Conservation (phyloP, 2,888 invertebrate genomes). For the Boloria euphrosyne region DNA sequence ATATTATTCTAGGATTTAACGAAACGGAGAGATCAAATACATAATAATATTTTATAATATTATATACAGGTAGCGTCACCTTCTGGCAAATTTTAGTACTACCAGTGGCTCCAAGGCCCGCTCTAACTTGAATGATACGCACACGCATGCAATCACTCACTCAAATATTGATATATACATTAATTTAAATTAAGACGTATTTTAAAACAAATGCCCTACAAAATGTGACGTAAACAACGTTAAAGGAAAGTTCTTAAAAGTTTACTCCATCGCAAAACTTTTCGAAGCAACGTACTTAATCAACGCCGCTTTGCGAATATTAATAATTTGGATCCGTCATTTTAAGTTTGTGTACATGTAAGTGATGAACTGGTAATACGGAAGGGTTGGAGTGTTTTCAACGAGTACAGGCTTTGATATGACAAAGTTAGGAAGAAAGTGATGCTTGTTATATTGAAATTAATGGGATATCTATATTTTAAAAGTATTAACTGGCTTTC, state of each 20-base stretch:
- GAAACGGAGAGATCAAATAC: too few relatives aligned
- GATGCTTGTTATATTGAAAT: too few relatives aligned
- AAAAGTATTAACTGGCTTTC: too few relatives aligned
- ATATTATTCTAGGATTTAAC: too few relatives aligned
- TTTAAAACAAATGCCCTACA: background rate
- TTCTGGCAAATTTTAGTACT: too few relatives aligned
- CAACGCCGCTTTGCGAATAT: slow-evolving; percentile 16
- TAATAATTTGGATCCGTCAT: slow-evolving; percentile 14
- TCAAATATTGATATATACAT: background rate
- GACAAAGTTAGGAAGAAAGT: too few relatives aligned
- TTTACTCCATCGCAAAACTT: slow-evolving; percentile 10
- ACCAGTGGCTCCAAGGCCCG: background rate
- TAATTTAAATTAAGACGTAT: slow-evolving; percentile 5
- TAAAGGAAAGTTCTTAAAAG: background rate
- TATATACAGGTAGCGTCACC: too few relatives aligned
- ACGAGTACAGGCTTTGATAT: background rate
- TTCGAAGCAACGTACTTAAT: slow-evolving; percentile 14
- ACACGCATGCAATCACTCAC: too few relatives aligned
- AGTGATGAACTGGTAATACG: slow-evolving; percentile 9
- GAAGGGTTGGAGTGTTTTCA: background rate
- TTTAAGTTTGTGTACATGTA: slow-evolving; percentile 13
- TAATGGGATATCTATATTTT: too few relatives aligned
- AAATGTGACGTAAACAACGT: background rate
- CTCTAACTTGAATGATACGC: background rate
- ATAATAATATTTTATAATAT: too few relatives aligned